Percentiles rank a stretch among this genome's conserved stretches.
Conservation (phyloP, 2,888 invertebrate genomes). For the Drosophila helvetica region DNA sequence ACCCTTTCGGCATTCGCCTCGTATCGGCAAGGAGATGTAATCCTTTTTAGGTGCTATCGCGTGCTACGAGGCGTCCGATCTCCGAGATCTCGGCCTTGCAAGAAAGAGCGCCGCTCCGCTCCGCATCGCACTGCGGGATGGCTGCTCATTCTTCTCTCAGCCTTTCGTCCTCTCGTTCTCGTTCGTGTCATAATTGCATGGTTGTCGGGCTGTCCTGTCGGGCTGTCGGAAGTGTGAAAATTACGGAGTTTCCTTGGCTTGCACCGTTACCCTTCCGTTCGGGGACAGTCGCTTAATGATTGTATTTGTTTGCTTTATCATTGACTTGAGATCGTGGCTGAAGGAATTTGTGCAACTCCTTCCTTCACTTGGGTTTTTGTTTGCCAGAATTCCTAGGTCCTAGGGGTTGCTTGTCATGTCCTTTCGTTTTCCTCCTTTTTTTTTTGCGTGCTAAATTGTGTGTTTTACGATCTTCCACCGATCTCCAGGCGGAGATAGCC, state of each 20-base stretch:
- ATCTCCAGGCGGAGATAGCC: constrained; percentile 57
- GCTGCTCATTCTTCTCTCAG: constrained; percentile 30
- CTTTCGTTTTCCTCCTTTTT: constrained; percentile 19
- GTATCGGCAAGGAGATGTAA: constrained; percentile 40
- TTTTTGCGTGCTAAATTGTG: constrained; percentile 67
- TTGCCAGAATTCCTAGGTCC: constrained; percentile 11
- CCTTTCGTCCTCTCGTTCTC: not conserved
- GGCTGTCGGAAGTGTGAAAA: constrained; percentile 70
- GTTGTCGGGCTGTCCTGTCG: constrained; percentile 35
- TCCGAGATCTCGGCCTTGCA: constrained; percentile 44
- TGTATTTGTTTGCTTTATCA: constrained; percentile 72
- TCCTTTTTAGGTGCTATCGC: constrained; percentile 72
- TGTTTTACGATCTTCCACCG: constrained; percentile 55
- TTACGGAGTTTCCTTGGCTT: constrained; percentile 60
- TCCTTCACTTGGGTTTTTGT: constrained; percentile 58
- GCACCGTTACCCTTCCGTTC: not conserved
- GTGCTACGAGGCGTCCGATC: constrained; percentile 56
- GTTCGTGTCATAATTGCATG: constrained; percentile 76
- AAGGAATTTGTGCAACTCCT: constrained; percentile 44
- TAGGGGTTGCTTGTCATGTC: constrained; percentile 58
- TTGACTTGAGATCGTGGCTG: constrained; percentile 56
- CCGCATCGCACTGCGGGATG: constrained; percentile 53
- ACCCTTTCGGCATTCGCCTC: constrained; percentile 48
- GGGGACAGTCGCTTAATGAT: constrained; percentile 51
- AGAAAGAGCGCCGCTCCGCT: constrained; percentile 14